A percentile compares a stretch with the other conserved stretches of the same genome.
These are phyloP conservation scores for Peromyscus eremicus DNA, from an alignment of 2,797 vertebrate genomes.

Conservation along the genomic window DNA sequence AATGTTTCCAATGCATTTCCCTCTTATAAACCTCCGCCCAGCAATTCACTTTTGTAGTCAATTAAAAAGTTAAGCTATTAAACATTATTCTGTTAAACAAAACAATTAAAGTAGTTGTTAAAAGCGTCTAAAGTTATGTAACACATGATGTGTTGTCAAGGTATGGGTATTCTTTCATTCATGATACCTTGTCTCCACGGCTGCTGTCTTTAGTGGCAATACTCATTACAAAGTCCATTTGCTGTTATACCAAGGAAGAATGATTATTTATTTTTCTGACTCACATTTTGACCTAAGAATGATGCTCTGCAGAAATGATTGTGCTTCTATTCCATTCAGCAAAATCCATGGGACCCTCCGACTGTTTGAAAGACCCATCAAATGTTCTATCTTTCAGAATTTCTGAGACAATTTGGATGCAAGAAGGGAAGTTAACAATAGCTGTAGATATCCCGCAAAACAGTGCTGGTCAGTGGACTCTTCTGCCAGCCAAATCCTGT, in stretches of 20 bases:
- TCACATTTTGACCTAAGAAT: background rate
- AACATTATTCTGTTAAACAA: background rate
- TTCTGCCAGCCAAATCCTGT: background rate
- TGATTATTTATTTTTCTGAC: background rate
- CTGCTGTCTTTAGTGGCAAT: background rate
- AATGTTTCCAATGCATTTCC: background rate
- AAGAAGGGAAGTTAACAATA: background rate
- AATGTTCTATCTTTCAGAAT: background rate
- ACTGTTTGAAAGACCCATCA: background rate
- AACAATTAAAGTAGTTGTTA: conserved; percentile 30
- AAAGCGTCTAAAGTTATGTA: background rate
- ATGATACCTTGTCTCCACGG: background rate
- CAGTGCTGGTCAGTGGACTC: background rate
- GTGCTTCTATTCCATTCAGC: background rate
- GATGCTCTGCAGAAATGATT: background rate
- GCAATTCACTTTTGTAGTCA: conserved; percentile 27
- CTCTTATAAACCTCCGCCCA: background rate
- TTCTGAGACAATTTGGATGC: background rate
- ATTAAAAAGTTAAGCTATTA: conserved; percentile 23
- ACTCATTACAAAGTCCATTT: background rate
- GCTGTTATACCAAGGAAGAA: background rate
- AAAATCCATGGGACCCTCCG: background rate
- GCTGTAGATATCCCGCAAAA: background rate
- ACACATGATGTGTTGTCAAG: background rate
- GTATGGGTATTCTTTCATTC: background rate